Evolutionary conservation across 2,113 vertebrate species (phyloP), one percentile per base, ranked within the genome.

Genomic region (Apistogramma diplotaenia): DNA sequence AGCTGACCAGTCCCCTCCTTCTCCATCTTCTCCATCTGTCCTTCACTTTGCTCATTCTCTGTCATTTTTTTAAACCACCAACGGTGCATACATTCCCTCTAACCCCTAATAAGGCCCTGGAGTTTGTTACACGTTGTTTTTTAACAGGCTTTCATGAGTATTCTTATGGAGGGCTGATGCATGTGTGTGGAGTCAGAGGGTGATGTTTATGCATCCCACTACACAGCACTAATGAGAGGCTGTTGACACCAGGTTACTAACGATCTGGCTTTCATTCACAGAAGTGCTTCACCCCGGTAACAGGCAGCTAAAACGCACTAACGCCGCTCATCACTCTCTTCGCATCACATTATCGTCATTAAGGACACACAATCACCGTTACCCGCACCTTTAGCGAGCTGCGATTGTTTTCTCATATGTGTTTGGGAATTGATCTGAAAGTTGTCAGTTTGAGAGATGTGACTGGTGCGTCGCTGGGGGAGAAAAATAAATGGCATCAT

Each of bases 181-280:
- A 75, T 85, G 79, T 60, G 21, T 71, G 53, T 56, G 87, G 54
- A 79, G 61, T 59, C 23, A 13, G 55, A 82, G 72, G 79, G 53
- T 16, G 27, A 79, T 84, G 82, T 92, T 92, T 90, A 87, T 90
- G 80, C 59, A 74, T 72, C 77, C 43, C 79, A 46, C 76, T 75
- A 78, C 84, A 27, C 18, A 40, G 78, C 71, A 56, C 86, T 93
- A 93, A 92, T 93, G 90, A 93, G 83, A 78, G 82, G 81, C 84
- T 88, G 83, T 87, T 94, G 92, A 92, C 92, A 94, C 91, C 84
- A 76, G 29, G 76, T 84, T 92, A 85, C 90, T 90, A 94, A 94
- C 62, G 86, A 90, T 79, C 73, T 76, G 76, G 61, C 82, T 89
- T 76, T 90, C 82, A 85, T 86, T 88, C 87, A 86, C 82, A 80